Evolutionary conservation across 2,113 vertebrate species (phyloP).

Genomic region (Stigmatopora nigra): DNA sequence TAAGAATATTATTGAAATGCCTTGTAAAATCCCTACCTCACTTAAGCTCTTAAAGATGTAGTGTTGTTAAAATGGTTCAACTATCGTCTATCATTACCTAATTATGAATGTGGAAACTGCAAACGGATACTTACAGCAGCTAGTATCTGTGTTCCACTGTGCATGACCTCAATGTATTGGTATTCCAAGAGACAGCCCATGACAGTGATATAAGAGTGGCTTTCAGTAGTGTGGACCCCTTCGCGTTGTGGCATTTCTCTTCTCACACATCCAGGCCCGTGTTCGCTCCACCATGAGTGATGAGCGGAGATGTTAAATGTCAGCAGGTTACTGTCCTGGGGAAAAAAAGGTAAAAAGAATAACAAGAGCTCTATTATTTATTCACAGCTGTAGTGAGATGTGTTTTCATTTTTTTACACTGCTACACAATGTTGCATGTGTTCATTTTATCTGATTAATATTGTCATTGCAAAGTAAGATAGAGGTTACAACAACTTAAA

Average conservation of each 20-base stretch:
- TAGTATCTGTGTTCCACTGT: slow-evolving; percentile 82
- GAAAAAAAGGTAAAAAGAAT: slow-evolving; percentile 8
- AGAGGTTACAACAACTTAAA: too few species aligned
- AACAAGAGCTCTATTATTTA: neutral
- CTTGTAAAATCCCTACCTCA: too few species aligned
- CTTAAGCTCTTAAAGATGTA: too few species aligned
- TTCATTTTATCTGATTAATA: too few species aligned
- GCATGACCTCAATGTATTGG: slow-evolving; percentile 82
- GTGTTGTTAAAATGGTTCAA: neutral
- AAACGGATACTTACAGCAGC: slow-evolving; percentile 71
- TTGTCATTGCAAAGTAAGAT: neutral
- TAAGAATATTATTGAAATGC: too few species aligned
- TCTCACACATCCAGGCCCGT: slow-evolving; percentile 77
- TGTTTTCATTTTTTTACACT: neutral
- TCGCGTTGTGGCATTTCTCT: slow-evolving; percentile 65
- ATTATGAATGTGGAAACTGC: neutral
- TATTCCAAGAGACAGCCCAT: slow-evolving; percentile 79
- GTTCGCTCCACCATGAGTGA: slow-evolving; percentile 86
- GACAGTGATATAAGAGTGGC: slow-evolving; percentile 78
- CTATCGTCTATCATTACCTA: neutral
- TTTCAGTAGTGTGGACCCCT: slow-evolving; percentile 64
- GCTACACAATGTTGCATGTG: too few species aligned
- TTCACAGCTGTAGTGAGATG: neutral
- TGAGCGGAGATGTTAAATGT: slow-evolving; percentile 86
- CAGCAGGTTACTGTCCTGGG: slow-evolving; percentile 80